phyloP scores from a whole-genome alignment of 1,140 invertebrate species.

The Nephila pilipes region DNA sequence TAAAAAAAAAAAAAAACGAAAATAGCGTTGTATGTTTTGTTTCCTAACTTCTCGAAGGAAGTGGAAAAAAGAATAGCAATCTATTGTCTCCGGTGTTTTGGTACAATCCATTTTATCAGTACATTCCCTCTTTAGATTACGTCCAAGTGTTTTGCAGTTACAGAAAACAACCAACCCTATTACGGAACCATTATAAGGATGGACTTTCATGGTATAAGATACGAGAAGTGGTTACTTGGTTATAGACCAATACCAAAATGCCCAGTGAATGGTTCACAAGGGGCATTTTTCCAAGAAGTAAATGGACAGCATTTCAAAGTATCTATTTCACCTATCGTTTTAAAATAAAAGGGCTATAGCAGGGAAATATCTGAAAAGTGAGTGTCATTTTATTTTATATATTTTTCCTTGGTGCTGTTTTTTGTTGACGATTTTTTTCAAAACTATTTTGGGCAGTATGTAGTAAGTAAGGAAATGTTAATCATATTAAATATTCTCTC shows the following conservation, averaged over 20 bases:
- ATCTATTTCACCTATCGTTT: no score
- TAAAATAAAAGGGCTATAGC: no score
- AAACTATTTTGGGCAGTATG: no score
- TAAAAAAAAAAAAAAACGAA: neutral
- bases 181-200: conserved; percentile 48
- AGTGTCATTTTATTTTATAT: no score
- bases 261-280: neutral
- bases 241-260: neutral
- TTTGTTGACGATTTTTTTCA: no score
- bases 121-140: conserved; percentile 36
- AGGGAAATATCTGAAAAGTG: no score
- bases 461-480: no score
- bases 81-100: conserved; percentile 10
- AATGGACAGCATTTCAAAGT: neutral
- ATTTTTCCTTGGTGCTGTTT: no score
- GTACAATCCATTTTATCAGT: conserved; percentile 44
- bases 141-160: conserved; percentile 22
- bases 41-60: conserved; percentile 1
- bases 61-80: conserved; percentile 25
- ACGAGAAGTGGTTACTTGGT: conserved; percentile 34
- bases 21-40: conserved; percentile 9
- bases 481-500: no score
- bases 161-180: conserved; percentile 48
- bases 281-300: neutral
- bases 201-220: conserved; percentile 28